Conservation (phyloP, 2,888 invertebrate species). For the Drosophila antonietae region DNA sequence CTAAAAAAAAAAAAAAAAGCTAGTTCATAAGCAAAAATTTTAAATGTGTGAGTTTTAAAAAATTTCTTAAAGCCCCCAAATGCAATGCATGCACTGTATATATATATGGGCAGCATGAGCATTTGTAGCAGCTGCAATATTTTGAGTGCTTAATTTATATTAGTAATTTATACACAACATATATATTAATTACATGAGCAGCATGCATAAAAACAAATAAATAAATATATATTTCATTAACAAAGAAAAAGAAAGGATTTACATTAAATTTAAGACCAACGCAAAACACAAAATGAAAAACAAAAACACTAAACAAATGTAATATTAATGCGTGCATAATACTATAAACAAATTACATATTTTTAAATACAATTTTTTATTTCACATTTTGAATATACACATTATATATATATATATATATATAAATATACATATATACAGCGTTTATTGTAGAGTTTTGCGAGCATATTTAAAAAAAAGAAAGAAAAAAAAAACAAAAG, state of each 20-base stretch:
- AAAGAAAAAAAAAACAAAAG: slow-evolving; percentile 41
- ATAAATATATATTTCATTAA: slow-evolving; percentile 51
- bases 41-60: slow-evolving; percentile 45
- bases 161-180: slow-evolving; percentile 74
- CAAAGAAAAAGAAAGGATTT: slow-evolving; percentile 43
- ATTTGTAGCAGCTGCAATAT: slow-evolving; percentile 75
- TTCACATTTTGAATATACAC: slow-evolving; percentile 77
- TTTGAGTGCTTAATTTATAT: slow-evolving; percentile 78
- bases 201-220: slow-evolving; percentile 55
- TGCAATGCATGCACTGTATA: slow-evolving; percentile 53
- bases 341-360: slow-evolving; percentile 65
- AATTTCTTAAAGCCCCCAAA: slow-evolving; percentile 27
- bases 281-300: slow-evolving; percentile 25
- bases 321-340: slow-evolving; percentile 51
- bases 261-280: slow-evolving; percentile 55
- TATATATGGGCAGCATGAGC: slow-evolving; percentile 38
- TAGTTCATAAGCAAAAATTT: slow-evolving; percentile 37
- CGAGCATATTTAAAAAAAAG: slow-evolving; percentile 70
- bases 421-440: slow-evolving; percentile 50
- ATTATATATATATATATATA: slow-evolving; percentile 54
- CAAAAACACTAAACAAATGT: slow-evolving; percentile 49
- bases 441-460: slow-evolving; percentile 75
- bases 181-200: slow-evolving; percentile 41
- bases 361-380: slow-evolving; percentile 75
- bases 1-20: not conserved